phyloP scores from a whole-genome alignment of 23 tunicate species.

The Styela plicata region DNA sequence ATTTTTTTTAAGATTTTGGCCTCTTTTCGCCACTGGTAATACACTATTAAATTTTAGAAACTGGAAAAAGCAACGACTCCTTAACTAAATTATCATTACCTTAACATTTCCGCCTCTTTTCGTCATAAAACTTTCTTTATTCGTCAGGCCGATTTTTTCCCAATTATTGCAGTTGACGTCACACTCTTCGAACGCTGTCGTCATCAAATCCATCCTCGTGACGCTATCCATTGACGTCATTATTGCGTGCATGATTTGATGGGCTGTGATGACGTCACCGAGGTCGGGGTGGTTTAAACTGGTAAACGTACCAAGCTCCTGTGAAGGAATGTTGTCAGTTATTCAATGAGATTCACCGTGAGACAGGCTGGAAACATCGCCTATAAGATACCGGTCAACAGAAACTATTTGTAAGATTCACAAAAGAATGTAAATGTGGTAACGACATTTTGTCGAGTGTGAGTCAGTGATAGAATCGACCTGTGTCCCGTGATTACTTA shows the following conservation, averaged over 20 bases:
- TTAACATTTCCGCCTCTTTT: conserved; percentile 93
- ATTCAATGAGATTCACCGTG: too few relatives aligned
- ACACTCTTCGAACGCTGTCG: conserved; percentile 59
- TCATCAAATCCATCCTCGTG: conserved; percentile 32
- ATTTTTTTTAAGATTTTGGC: too few relatives aligned
- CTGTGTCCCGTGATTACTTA: too few relatives aligned
- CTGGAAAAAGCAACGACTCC: too few relatives aligned
- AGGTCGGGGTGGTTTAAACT: conserved; percentile 38
- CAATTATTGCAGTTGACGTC: conserved; percentile 51
- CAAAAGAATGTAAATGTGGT: background rate
- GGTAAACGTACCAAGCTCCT: conserved; percentile 70
- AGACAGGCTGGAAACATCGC: too few relatives aligned
- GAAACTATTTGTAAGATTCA: background rate
- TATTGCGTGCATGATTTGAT: conserved; percentile 54
- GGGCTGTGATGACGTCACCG: conserved; percentile 51
- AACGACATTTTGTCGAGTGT: background rate
- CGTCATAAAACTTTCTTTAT: conserved; percentile 80
- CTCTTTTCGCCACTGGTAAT: too few relatives aligned
- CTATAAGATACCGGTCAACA: background rate
- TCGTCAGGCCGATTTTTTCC: conserved; percentile 60
- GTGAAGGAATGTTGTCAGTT: background rate
- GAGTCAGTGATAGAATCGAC: too few relatives aligned
- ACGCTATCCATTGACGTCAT: conserved; percentile 62
- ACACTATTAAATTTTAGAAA: too few relatives aligned
- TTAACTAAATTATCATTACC: too few relatives aligned